phyloP scores from a whole-genome alignment of 1,140 invertebrate species.

The Holcopasites calliopsidis region DNA sequence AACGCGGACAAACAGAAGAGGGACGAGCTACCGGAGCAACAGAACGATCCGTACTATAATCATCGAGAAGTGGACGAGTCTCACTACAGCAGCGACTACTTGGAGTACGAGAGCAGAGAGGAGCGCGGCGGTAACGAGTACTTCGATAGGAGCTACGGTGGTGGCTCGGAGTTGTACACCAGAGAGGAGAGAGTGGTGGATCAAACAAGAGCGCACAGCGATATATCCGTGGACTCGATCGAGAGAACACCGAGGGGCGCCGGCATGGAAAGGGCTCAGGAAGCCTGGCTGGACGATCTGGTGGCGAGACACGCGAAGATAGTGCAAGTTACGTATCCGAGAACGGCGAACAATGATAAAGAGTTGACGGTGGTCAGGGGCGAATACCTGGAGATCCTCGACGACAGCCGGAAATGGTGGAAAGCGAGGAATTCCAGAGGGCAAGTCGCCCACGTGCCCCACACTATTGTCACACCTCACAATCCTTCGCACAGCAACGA shows the following conservation, averaged over 20 bases:
- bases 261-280: conserved; percentile 76
- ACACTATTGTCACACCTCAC: conserved; percentile 95
- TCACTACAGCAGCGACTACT: conserved; percentile 82
- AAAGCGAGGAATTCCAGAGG: conserved; percentile 95
- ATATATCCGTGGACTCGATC: conserved; percentile 89
- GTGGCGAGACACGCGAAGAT: conserved; percentile 87
- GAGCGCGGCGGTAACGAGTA: conserved; percentile 78
- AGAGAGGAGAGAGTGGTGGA: conserved; percentile 76
- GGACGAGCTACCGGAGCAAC: conserved; percentile 76
- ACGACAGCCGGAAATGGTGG: conserved; percentile 99
- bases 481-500: conserved; percentile 74
- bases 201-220: conserved; percentile 82
- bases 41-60: conserved; percentile 78
- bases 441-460: conserved; percentile 95
- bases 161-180: conserved; percentile 75
- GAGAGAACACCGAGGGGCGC: conserved; percentile 81
- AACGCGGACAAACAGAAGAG: conserved; percentile 79
- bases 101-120: conserved; percentile 81
- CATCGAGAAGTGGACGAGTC: conserved; percentile 78
- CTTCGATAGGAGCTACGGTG: conserved; percentile 79
- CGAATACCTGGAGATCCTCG: conserved; percentile 96
- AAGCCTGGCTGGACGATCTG: conserved; percentile 89
- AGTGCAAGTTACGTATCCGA: conserved; percentile 95
- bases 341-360: conserved; percentile 98
- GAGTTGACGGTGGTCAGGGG: conserved; percentile 97